Conservation (phyloP, 2,113 vertebrate species). For the Addax nasomaculatus region DNA sequence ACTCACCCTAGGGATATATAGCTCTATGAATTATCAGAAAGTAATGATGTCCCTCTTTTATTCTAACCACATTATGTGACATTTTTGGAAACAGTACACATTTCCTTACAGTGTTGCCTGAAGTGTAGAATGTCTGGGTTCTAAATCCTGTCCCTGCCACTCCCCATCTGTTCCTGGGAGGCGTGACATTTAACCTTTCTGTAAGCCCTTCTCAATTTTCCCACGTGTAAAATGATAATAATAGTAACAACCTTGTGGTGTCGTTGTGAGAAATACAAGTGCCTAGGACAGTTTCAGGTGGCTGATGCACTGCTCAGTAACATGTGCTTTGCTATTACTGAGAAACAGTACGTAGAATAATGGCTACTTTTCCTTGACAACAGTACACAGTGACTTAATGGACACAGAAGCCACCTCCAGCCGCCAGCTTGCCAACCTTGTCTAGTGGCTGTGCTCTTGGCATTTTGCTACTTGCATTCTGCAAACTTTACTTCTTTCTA, state of each 20-base stretch:
- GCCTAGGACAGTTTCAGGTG: background rate
- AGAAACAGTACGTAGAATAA: background rate
- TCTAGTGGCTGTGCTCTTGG: background rate
- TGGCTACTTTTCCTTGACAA: background rate
- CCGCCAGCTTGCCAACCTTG: background rate
- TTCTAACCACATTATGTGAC: background rate
- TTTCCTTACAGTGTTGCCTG: background rate
- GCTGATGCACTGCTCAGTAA: background rate
- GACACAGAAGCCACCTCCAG: background rate
- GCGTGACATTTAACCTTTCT: background rate
- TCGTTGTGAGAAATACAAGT: background rate
- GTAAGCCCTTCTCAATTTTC: background rate
- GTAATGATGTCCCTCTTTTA: background rate
- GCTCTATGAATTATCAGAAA: background rate
- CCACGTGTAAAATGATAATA: background rate
- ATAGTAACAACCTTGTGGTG: background rate
- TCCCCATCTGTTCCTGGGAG: background rate
- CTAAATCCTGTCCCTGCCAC: background rate
- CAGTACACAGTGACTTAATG: background rate
- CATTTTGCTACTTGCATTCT: background rate
- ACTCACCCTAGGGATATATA: too few relatives aligned
- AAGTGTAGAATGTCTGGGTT: background rate
- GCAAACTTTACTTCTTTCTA: background rate
- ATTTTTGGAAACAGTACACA: background rate
- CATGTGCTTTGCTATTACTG: background rate